A percentile compares a stretch with the other conserved stretches of the same genome.
phyloP scores from a whole-genome alignment of 2,113 vertebrate species.

The Hucho hucho region DNA sequence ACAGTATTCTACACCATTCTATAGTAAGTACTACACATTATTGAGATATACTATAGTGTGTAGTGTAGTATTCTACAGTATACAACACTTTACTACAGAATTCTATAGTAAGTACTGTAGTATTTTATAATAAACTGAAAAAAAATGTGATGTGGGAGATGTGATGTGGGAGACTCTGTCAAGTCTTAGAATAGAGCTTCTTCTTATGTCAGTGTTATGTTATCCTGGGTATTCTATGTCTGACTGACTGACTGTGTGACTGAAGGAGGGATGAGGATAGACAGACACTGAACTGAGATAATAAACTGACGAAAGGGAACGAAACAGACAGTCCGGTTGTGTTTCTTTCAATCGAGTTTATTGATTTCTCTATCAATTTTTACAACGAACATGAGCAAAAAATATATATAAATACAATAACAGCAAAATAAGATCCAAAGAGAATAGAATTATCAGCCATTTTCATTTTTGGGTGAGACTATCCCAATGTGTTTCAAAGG shows the following conservation, averaged over 20 bases:
- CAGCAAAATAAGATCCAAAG: constrained; percentile 64
- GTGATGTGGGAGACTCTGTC: no score
- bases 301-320: background rate
- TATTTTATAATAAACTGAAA: no score
- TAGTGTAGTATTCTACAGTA: no score
- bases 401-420: constrained; percentile 67
- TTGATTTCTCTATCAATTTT: constrained; percentile 71
- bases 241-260: background rate
- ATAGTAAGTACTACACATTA: no score
- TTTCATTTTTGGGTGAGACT: constrained; percentile 6
- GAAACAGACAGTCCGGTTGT: background rate
- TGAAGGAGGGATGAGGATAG: background rate
- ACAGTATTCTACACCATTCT: no score
- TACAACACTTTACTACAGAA: no score
- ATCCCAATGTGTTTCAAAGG: constrained; percentile 2
- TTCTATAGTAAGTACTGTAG: no score
- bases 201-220: no score
- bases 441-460: constrained; percentile 45
- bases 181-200: no score
- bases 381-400: constrained; percentile 75
- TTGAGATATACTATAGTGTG: no score
- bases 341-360: constrained; percentile 71
- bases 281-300: background rate
- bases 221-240: no score
- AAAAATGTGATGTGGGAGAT: no score